phyloP scores from a whole-genome alignment of 2,113 vertebrate species.

The Rynchops niger region DNA sequence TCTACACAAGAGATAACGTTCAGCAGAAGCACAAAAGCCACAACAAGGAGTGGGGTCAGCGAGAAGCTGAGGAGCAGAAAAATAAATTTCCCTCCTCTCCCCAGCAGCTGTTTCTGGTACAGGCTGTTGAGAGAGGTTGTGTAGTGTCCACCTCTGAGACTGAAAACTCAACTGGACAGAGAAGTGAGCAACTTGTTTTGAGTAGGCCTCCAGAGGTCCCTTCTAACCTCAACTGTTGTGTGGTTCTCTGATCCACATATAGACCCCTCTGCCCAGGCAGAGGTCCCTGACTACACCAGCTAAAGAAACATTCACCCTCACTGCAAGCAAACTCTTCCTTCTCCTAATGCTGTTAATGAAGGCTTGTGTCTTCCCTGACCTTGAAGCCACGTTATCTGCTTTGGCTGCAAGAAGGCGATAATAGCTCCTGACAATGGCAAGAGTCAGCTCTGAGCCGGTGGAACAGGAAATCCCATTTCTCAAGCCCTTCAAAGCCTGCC shows the following conservation, averaged over 20 bases:
- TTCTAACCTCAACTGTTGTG: background rate
- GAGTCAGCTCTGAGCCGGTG: conserved; percentile 38
- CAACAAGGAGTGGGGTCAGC: background rate
- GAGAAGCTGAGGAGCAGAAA: background rate
- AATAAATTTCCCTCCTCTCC: background rate
- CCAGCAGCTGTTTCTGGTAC: background rate
- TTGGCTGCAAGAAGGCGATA: conserved; percentile 26
- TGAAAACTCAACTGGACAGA: background rate
- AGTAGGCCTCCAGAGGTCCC: background rate
- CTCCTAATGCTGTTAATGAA: background rate
- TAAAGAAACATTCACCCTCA: background rate
- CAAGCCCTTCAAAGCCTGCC: conserved; percentile 61
- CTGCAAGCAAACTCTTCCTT: background rate
- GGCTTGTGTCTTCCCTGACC: conserved; percentile 40
- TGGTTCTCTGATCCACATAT: background rate
- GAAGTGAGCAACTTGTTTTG: background rate
- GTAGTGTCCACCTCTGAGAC: background rate
- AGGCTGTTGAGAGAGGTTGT: background rate
- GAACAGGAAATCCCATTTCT: conserved; percentile 71
- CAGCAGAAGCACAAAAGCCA: background rate
- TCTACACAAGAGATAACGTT: background rate
- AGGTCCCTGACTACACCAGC: background rate
- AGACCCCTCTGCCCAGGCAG: background rate
- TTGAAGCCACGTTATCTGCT: conserved; percentile 52
- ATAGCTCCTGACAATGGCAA: conserved; percentile 57